A percentile compares a stretch with the other conserved stretches of the same genome.
phyloP scores from a whole-genome alignment of 1,140 invertebrate species.

The Aphelenchoides besseyi region DNA sequence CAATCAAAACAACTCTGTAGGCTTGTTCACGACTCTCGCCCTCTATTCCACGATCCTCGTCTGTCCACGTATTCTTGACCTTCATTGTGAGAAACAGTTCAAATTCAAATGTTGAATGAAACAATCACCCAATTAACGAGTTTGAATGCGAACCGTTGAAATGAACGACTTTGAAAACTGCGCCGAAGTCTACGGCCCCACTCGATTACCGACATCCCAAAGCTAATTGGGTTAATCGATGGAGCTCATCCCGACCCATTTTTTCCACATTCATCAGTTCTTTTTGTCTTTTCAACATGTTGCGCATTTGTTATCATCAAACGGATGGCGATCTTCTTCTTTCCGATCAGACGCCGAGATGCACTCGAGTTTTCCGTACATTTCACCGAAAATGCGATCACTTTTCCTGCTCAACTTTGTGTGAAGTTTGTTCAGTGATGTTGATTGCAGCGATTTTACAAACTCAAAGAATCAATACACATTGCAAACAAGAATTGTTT shows the following conservation, averaged over 20 bases:
- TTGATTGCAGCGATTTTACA: too few species aligned
- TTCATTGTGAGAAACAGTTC: slow-evolving; percentile 5
- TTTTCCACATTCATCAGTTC: neutral
- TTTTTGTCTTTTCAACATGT: too few species aligned
- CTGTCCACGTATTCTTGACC: neutral
- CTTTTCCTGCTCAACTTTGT: too few species aligned
- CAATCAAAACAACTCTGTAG: slow-evolving; percentile 45
- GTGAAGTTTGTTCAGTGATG: too few species aligned
- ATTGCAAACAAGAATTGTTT: too few species aligned
- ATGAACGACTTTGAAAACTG: neutral
- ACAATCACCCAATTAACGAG: neutral
- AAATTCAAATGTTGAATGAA: neutral
- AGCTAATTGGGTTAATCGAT: slow-evolving; percentile 1
- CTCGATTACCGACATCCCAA: too few species aligned
- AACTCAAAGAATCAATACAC: too few species aligned
- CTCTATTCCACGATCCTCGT: slow-evolving; percentile 29
- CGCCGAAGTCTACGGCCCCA: too few species aligned
- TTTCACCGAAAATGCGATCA: too few species aligned
- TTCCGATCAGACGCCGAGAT: neutral
- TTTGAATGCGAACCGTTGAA: neutral
- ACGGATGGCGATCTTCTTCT: too few species aligned
- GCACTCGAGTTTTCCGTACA: too few species aligned
- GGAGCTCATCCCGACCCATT: neutral
- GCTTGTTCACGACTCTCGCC: slow-evolving; percentile 36
- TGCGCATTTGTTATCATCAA: neutral